Conservation (phyloP, 2,113 vertebrate species). For the Plecturocebus donacophilus region DNA sequence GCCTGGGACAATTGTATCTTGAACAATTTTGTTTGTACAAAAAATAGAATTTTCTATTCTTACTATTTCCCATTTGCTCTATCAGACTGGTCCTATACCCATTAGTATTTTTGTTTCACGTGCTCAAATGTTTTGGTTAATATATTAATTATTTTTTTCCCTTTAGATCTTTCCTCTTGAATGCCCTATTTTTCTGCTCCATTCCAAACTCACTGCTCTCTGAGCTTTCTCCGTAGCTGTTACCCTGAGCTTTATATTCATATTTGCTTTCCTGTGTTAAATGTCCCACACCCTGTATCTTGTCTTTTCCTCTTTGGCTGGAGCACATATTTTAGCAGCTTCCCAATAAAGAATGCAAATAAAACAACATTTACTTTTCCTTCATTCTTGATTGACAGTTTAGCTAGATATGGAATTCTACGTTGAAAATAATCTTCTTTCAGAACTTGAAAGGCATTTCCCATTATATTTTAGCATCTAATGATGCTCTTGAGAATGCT, state of each 20-base stretch:
- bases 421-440: neutral
- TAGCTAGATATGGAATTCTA: neutral
- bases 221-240: neutral
- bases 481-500: neutral
- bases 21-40: neutral
- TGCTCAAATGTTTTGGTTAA: neutral
- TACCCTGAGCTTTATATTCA: neutral
- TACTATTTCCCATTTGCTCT: neutral
- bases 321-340: neutral
- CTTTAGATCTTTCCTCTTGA: neutral
- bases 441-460: neutral
- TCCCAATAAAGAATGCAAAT: neutral
- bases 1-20: neutral
- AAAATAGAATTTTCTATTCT: neutral
- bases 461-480: neutral
- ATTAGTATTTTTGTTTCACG: neutral
- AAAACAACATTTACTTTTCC: neutral
- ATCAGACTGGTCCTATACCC: neutral
- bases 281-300: neutral
- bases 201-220: neutral
- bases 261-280: neutral
- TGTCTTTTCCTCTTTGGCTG: neutral
- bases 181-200: neutral
- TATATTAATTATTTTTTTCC: neutral
- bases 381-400: neutral